Base-by-base conservation (phyloP, 1,140 invertebrate species). In the Brachionus plicatilis region DNA sequence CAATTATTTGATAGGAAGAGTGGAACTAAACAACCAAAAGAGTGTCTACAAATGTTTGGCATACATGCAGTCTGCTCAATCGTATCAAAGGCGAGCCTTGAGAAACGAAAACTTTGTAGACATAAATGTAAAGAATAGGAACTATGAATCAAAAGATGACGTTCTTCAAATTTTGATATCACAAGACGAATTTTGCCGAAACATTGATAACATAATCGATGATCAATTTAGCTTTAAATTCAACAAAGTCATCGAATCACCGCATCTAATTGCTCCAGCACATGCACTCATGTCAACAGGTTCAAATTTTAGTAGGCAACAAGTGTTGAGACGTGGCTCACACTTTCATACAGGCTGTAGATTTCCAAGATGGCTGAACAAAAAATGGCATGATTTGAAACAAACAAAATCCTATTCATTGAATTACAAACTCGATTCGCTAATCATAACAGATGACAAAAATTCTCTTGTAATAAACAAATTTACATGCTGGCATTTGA, bases 221-320 rank as follows among this genome's bases (percentile, higher is more conserved):
- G 65, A 68, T 20, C 79, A 82, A 47, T 82, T 82, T 45, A 82
- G 79, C 37, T 82, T 65, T 82, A 65, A 29, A 65, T 82, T 82
- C 29, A 82, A 82, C 11, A 82, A 82, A 65, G 6, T 82, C 8
- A 27, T 37, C 20, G 79, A 45, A 3, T 65, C 79, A 43, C 50
- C 9, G 14, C 50, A 56, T 27, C 27, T 41, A 14, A 50, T 60
- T 9, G 17, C 43, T 24, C 45, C 78, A 6, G 14, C n/a, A 43
- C 12, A 20, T 47, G 14, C 45, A 8, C 14, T 66, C 12, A 50
- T 12, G 0, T 50, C 20, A 29, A 45, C 9, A 50, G n/a, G 50
- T 2, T 50, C 47, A 12, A 76, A 76, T 24, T 3, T 24, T 6
- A 50, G 45, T 29, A 76, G 20, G 50, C 17, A 72, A 43, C 41